Percentiles rank a stretch among this genome's conserved stretches.
Evolutionary conservation across 2,797 vertebrate genomes (phyloP).

Genomic region (Antrozous pallidus): DNA sequence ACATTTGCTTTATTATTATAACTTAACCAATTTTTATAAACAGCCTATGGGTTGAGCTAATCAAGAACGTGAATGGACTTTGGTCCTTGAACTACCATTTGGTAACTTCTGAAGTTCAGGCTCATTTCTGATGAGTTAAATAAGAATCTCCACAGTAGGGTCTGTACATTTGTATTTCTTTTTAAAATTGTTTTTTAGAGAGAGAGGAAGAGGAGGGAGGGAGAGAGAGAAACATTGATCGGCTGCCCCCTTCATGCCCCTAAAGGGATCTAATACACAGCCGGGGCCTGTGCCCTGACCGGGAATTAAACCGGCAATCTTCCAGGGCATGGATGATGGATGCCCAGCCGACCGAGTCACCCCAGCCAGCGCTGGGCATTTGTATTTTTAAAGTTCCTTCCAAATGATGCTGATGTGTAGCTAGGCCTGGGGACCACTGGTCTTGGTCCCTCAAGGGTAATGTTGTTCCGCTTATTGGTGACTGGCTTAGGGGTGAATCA

Average conservation of each 20-base stretch:
- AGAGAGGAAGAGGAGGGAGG: neutral
- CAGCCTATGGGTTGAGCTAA: neutral
- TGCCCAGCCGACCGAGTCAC: neutral
- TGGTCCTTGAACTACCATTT: neutral
- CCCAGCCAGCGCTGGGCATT: neutral
- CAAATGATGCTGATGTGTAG: no score
- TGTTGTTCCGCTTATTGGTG: neutral
- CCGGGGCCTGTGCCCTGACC: no score
- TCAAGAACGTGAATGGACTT: neutral
- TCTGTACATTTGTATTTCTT: neutral
- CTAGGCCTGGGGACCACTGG: neutral
- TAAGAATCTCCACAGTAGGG: neutral
- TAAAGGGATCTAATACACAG: neutral
- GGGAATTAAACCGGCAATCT: neutral
- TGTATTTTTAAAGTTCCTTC: neutral
- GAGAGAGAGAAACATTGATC: neutral
- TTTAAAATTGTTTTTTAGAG: neutral
- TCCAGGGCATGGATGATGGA: neutral
- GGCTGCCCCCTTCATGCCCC: no score
- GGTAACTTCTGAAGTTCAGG: neutral
- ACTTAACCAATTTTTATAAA: neutral
- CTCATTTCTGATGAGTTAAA: neutral
- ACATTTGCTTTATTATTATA: neutral
- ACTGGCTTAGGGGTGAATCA: neutral
- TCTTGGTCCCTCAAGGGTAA: neutral